Evolutionary conservation across 2,888 invertebrate genomes (phyloP).

Genomic region (Microlaimidae sp.): DNA sequence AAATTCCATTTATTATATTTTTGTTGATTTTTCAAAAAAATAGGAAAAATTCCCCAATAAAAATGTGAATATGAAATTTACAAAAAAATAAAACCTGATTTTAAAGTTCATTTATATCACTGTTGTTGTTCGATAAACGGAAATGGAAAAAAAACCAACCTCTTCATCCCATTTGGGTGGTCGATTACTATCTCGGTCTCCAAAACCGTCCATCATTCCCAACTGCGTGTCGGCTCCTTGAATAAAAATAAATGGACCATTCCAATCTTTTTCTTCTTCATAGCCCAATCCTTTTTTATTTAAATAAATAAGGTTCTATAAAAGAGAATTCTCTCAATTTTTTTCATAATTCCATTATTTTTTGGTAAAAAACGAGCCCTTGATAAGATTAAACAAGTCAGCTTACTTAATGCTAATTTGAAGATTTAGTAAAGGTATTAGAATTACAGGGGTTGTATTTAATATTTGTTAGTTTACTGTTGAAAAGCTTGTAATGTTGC

Average conservation of each 20-base stretch:
- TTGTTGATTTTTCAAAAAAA: too few species aligned
- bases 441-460: too few species aligned
- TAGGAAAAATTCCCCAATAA: too few species aligned
- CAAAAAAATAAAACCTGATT: neutral
- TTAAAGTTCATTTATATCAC: neutral
- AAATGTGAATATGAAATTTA: too few species aligned
- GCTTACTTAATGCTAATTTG: too few species aligned
- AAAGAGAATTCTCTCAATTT: neutral
- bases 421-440: too few species aligned
- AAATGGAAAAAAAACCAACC: neutral
- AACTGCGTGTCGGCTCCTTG: conserved; percentile 43
- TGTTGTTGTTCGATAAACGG: neutral
- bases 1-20: too few species aligned
- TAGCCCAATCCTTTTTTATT: conserved; percentile 10
- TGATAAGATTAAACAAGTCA: too few species aligned
- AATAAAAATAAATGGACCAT: conserved; percentile 40
- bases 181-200: conserved; percentile 15
- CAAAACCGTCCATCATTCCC: conserved; percentile 39
- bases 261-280: conserved; percentile 35
- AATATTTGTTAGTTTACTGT: too few species aligned
- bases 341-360: neutral
- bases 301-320: too few species aligned
- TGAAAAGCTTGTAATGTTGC: too few species aligned
- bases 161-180: conserved; percentile 8
- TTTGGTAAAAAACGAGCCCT: too few species aligned